A percentile compares a stretch with the other conserved stretches of the same genome.
Evolutionary conservation across 2,113 vertebrate genomes (phyloP).

Genomic region (Miniopterus natalensis): DNA sequence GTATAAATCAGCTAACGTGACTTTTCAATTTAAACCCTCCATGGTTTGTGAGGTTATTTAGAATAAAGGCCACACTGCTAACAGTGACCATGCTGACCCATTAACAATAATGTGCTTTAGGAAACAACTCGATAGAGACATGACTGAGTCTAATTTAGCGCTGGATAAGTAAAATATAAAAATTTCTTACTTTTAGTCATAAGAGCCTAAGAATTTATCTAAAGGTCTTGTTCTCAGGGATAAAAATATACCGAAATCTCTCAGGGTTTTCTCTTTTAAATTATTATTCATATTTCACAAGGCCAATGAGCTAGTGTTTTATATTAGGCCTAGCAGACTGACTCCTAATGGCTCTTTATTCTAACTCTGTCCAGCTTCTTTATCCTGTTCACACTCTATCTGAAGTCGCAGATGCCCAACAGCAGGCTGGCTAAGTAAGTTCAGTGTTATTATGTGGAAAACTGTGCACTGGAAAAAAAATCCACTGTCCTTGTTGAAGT

Average conservation of each 20-base stretch:
- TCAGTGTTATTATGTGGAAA: not conserved
- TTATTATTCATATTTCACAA: not conserved
- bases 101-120: not conserved
- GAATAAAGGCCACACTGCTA: not conserved
- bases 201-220: not conserved
- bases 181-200: not conserved
- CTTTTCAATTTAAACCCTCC: not conserved
- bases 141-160: not conserved
- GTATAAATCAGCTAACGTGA: not conserved
- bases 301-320: not conserved
- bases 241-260: not conserved
- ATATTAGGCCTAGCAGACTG: not conserved
- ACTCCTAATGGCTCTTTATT: not conserved
- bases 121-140: not conserved
- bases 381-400: not conserved
- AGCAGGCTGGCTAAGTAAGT: too few species aligned
- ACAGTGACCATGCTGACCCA: not conserved
- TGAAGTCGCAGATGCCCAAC: not conserved
- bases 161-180: not conserved
- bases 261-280: not conserved
- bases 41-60: not conserved
- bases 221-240: not conserved
- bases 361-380: not conserved
- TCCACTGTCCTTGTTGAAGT: not conserved
- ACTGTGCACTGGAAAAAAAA: not conserved